Evolutionary conservation across 2,888 invertebrate genomes (phyloP).

Genomic region (Drosophila borealis): DNA sequence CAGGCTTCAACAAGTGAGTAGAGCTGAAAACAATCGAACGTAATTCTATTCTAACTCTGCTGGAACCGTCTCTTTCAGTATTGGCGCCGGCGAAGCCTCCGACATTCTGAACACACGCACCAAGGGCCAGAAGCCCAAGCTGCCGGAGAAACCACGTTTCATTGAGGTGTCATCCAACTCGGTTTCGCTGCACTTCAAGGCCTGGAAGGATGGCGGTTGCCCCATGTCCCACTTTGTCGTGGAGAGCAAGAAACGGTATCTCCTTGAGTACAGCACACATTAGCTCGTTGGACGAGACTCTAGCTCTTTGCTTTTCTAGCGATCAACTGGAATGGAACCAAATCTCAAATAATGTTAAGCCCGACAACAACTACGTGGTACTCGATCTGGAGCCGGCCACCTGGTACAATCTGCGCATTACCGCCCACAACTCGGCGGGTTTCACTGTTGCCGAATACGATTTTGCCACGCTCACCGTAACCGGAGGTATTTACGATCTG

Average conservation of each 20-base stretch:
- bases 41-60: fast-evolving
- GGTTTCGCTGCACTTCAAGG: conserved; percentile 94
- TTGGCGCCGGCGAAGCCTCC: conserved; percentile 96
- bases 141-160: conserved; percentile 95
- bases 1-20: conserved; percentile 94
- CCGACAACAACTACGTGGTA: conserved; percentile 95
- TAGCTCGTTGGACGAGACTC: neutral
- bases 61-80: conserved; percentile 85
- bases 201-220: conserved; percentile 98
- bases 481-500: conserved; percentile 91
- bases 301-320: conserved; percentile 84
- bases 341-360: conserved; percentile 96
- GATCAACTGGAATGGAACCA: conserved; percentile 96
- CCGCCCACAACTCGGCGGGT: conserved; percentile 97
- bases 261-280: neutral
- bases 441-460: conserved; percentile 97
- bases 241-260: conserved; percentile 95
- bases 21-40: fast-evolving
- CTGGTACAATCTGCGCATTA: conserved; percentile 96
- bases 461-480: conserved; percentile 96
- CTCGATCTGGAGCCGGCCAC: conserved; percentile 96
- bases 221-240: conserved; percentile 98
- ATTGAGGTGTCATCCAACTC: conserved; percentile 97
- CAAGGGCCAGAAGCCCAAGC: conserved; percentile 96
- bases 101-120: conserved; percentile 95